Percentiles rank a stretch among this genome's conserved stretches.
These are phyloP conservation scores for Acanthosoma haemorrhoidale DNA, from an alignment of 2,888 invertebrate species.

Conservation along the genomic window DNA sequence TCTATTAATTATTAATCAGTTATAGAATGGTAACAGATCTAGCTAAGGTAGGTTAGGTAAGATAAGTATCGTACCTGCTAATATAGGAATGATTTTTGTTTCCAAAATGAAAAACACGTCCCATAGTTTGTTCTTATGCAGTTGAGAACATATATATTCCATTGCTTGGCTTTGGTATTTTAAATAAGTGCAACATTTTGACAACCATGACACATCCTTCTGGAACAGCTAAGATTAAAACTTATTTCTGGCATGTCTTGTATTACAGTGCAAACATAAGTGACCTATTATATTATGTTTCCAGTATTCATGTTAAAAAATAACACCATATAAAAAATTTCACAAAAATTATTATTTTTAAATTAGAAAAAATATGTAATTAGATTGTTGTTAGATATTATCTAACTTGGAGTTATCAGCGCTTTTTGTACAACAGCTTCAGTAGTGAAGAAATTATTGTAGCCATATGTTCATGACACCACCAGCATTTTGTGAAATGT, in stretches of 20 bases:
- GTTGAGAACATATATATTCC: constrained; percentile 34
- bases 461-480: too few species aligned
- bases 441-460: too few species aligned
- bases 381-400: too few species aligned
- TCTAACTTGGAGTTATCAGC: too few species aligned
- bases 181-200: constrained; percentile 9
- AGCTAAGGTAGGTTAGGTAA: not conserved
- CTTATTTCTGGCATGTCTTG: not conserved
- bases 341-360: too few species aligned
- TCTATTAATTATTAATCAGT: not conserved
- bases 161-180: constrained; percentile 28
- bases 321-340: too few species aligned
- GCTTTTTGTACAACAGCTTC: too few species aligned
- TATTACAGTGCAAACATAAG: too few species aligned
- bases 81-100: constrained; percentile 49
- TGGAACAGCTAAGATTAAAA: not conserved
- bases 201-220: not conserved
- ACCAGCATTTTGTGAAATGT: too few species aligned
- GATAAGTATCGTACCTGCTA: constrained; percentile 41
- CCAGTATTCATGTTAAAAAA: too few species aligned
- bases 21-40: not conserved
- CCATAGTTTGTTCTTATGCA: constrained; percentile 47
- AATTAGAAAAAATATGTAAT: too few species aligned
- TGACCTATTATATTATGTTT: too few species aligned
- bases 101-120: constrained; percentile 50